These are phyloP conservation scores for Scrobipalpa costella DNA, from an alignment of 2,888 invertebrate species.

Conservation along the genomic window DNA sequence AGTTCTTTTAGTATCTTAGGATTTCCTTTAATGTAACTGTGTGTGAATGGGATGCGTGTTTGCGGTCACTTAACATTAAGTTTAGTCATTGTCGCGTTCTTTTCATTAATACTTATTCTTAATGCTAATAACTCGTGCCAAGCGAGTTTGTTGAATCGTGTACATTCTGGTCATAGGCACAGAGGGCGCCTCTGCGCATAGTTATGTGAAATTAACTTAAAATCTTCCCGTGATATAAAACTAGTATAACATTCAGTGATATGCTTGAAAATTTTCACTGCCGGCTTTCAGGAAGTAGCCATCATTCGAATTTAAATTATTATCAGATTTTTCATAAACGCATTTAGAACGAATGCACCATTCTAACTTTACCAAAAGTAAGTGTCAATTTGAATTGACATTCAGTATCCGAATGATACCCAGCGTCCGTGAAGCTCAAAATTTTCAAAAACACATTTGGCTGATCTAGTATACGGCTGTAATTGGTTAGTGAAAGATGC, in stretches of 20 bases:
- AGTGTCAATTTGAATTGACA: slow-evolving; percentile 37
- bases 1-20: slow-evolving; percentile 55
- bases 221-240: slow-evolving; percentile 51
- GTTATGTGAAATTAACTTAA: slow-evolving; percentile 55
- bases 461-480: slow-evolving; percentile 80
- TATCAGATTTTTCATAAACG: background rate
- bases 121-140: slow-evolving; percentile 55
- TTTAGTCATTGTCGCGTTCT: slow-evolving; percentile 60
- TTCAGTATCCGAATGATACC: slow-evolving; percentile 57
- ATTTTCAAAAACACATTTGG: slow-evolving; percentile 68
- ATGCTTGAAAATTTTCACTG: slow-evolving; percentile 36
- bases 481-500: slow-evolving; percentile 79
- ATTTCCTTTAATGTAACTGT: slow-evolving; percentile 60
- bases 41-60: slow-evolving; percentile 68
- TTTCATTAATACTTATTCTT: slow-evolving; percentile 48
- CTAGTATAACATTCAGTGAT: slow-evolving; percentile 49
- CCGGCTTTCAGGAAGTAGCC: slow-evolving; percentile 33
- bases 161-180: slow-evolving; percentile 78
- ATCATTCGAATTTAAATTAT: background rate
- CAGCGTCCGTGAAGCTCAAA: slow-evolving; percentile 70
- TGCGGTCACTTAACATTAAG: slow-evolving; percentile 70
- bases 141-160: slow-evolving; percentile 68
- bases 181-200: slow-evolving; percentile 57
- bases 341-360: background rate
- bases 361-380: background rate